Percentiles rank a stretch among this genome's conserved stretches.
These are phyloP conservation scores for Phalacrocorax carbo DNA, from an alignment of 2,113 vertebrate species.

Conservation along the genomic window DNA sequence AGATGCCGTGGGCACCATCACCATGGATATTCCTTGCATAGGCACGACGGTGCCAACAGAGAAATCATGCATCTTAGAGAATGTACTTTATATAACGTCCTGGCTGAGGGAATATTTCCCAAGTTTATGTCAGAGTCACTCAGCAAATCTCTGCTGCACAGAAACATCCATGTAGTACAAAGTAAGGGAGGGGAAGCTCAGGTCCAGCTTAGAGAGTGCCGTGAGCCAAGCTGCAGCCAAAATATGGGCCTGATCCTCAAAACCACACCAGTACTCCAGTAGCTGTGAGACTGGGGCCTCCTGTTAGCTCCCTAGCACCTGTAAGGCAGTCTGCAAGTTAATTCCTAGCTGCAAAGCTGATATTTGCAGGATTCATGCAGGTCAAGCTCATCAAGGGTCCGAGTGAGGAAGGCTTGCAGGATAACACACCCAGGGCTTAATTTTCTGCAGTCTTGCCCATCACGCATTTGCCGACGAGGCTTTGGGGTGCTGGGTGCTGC, in stretches of 20 bases:
- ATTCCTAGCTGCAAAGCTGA: not conserved
- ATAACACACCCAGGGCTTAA: not conserved
- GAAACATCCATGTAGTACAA: not conserved
- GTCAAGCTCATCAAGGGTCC: fast-evolving
- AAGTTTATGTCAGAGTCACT: not conserved
- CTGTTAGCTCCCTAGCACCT: not conserved
- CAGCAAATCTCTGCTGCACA: not conserved
- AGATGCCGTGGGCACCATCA: conserved; percentile 28
- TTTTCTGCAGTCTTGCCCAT: not conserved
- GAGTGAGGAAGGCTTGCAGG: not conserved
- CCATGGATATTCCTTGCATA: conserved; percentile 36
- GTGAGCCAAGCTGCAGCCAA: not conserved
- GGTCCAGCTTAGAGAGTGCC: not conserved
- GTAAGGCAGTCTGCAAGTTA: not conserved
- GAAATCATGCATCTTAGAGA: not conserved
- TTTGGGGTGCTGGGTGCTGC: not conserved
- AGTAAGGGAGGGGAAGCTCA: not conserved
- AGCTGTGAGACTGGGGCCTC: not conserved
- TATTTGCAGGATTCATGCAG: not conserved
- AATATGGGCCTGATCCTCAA: not conserved
- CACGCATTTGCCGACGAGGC: not conserved
- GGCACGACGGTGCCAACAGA: not conserved
- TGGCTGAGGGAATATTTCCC: not conserved
- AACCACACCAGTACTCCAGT: not conserved
- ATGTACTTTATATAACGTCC: not conserved